Base-by-base conservation (phyloP, 2,888 invertebrate genomes). In the Zeuzera pyrina region DNA sequence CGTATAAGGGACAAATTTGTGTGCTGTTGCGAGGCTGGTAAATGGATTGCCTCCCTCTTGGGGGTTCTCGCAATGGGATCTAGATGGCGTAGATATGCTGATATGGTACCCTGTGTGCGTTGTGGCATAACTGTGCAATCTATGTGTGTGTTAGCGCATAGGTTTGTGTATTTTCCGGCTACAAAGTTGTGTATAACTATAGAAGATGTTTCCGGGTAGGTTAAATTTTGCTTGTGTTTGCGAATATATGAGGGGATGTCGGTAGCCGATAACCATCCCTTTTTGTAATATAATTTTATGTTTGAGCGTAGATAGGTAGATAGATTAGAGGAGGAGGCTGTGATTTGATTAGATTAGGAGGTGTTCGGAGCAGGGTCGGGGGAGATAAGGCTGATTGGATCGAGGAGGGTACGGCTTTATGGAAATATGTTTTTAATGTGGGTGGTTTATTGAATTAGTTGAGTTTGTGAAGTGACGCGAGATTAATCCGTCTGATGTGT, bases 311-410 rank as follows among this genome's bases (percentile, higher is more conserved):
- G 81, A 78, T 81, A 78, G 78, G 77, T 67, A 68, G 69, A 76
- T 67, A 81, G 79, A 83, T 83, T 78, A 77, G 72, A 74, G 71
- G 78, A 77, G 74, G 81, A 81, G 78, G 76, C 77, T 79, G 81
- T 66, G 81, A 83, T 83, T 83, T 79, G 79, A 83, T 83, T 81
- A 79, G 81, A 81, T 83, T 81, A 79, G 79, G 74, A 79, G 81
- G 81, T 83, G 81, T 81, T 78, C 58, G 78, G 63, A 55, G 64
- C 52, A 56, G 70, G 74, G 68, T 57, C 56, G 71, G 71, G 71
- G 66, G 66, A 77, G 81, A 81, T 81, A 79, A 78, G 65, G 58
- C 58, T 74, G 81, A 83, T 81, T 78, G 79, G 78, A 77, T 77
- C 78, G 71, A 53, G 63, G 51, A 52, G 57, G 52, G 55, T 33